Conservation (phyloP, 2,113 vertebrate species). For the Physeter macrocephalus region DNA sequence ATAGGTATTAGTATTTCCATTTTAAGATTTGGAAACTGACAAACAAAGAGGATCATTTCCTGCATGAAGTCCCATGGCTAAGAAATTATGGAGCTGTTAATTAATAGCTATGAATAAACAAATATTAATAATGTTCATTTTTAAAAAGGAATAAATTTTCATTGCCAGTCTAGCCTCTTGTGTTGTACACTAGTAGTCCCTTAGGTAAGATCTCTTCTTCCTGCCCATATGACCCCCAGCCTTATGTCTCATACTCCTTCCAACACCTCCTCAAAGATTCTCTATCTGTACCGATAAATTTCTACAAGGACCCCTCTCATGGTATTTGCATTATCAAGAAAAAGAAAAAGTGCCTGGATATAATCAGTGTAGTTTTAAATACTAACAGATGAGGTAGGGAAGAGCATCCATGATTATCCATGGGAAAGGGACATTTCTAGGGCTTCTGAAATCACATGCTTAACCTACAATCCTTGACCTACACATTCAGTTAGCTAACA, state of each 20-base stretch:
- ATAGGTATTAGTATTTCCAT: background rate
- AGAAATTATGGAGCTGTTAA: background rate
- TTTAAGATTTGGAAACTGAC: background rate
- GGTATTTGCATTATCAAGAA: background rate
- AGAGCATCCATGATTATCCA: background rate
- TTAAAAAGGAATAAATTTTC: background rate
- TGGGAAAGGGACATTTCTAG: background rate
- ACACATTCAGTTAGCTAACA: background rate
- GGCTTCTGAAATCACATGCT: background rate
- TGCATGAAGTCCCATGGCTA: background rate
- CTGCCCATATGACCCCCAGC: rapidly evolving
- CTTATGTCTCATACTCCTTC: background rate
- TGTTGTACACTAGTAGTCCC: too few relatives aligned
- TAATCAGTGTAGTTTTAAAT: background rate
- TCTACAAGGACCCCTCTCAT: background rate
- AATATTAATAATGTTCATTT: background rate
- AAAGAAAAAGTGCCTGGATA: background rate
- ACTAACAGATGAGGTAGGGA: background rate
- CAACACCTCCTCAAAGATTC: background rate
- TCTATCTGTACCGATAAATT: background rate
- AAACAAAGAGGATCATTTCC: background rate
- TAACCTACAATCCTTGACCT: background rate
- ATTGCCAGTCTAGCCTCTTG: background rate
- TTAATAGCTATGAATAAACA: background rate
- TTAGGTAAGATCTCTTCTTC: background rate